Evolutionary conservation across 2,888 invertebrate genomes (phyloP).

Genomic region (Boloria selene): DNA sequence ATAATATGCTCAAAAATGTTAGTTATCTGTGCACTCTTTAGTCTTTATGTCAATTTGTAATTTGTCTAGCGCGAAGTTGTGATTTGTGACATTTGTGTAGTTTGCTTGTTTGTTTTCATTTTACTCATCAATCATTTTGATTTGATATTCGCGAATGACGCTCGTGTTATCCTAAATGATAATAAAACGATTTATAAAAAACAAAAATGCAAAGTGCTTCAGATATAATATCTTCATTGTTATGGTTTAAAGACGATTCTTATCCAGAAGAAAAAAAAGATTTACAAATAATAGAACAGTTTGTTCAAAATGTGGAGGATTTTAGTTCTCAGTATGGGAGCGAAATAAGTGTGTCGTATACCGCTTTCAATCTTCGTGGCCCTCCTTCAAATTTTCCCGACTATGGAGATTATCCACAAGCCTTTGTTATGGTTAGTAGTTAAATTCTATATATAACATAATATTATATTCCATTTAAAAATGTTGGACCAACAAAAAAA

Average conservation of each 20-base stretch:
- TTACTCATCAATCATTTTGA: conserved; percentile 10
- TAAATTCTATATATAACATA: background rate
- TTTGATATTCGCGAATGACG: background rate
- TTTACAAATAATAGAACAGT: conserved; percentile 86
- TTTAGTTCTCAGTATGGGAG: conserved; percentile 96
- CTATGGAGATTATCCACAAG: conserved; percentile 95
- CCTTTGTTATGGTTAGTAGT: conserved; percentile 91
- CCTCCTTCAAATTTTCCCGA: conserved; percentile 92
- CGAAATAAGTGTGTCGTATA: conserved; percentile 93
- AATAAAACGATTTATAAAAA: conserved; percentile 22
- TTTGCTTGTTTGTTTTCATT: conserved; percentile 24
- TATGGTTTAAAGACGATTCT: conserved; percentile 66
- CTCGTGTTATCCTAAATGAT: conserved; percentile 19
- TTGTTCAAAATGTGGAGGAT: conserved; percentile 89
- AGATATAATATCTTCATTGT: conserved; percentile 70
- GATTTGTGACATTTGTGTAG: background rate
- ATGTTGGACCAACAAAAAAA: too few species aligned
- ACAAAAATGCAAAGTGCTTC: conserved; percentile 70
- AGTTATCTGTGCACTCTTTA: too few species aligned
- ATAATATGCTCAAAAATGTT: too few species aligned
- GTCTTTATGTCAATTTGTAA: too few species aligned
- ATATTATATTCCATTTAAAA: too few species aligned
- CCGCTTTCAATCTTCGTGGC: conserved; percentile 92
- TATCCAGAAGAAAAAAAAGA: conserved; percentile 59
- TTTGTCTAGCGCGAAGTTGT: too few species aligned